Evolutionary conservation across 2,113 vertebrate genomes (phyloP).

Genomic region (Lampris megalopsis): DNA sequence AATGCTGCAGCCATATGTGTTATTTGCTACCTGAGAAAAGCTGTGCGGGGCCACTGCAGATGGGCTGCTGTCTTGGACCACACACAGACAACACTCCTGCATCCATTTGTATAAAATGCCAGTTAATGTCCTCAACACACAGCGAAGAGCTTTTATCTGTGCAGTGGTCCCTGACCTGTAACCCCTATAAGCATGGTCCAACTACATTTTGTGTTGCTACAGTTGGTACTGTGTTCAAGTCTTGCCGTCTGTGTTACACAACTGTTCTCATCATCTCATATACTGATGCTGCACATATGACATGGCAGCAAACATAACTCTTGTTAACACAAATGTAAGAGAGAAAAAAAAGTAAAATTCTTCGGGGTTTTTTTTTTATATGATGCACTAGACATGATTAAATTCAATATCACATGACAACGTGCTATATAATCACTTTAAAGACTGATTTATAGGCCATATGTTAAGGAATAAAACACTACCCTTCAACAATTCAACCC

Average conservation of each 20-base stretch:
- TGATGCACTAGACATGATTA: neutral
- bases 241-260: conserved; percentile 7
- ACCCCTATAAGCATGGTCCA: conserved; percentile 31
- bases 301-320: neutral
- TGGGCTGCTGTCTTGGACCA: conserved; percentile 49
- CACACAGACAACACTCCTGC: conserved; percentile 64
- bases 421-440: neutral
- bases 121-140: conserved; percentile 55
- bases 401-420: neutral
- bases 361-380: neutral
- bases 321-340: no score
- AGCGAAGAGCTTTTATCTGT: conserved; percentile 51
- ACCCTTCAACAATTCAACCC: neutral
- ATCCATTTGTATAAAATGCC: conserved; percentile 54
- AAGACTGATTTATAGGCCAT: conserved; percentile 4
- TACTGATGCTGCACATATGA: neutral
- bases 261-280: conserved; percentile 16
- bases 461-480: conserved; percentile 14
- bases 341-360: no score
- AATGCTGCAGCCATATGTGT: neutral
- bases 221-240: conserved; percentile 37
- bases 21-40: neutral
- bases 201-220: conserved; percentile 50
- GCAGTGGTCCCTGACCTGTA: conserved; percentile 53
- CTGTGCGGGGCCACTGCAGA: neutral